phyloP scores from a whole-genome alignment of 2,113 vertebrate genomes.

The Ciconia boyciana region DNA sequence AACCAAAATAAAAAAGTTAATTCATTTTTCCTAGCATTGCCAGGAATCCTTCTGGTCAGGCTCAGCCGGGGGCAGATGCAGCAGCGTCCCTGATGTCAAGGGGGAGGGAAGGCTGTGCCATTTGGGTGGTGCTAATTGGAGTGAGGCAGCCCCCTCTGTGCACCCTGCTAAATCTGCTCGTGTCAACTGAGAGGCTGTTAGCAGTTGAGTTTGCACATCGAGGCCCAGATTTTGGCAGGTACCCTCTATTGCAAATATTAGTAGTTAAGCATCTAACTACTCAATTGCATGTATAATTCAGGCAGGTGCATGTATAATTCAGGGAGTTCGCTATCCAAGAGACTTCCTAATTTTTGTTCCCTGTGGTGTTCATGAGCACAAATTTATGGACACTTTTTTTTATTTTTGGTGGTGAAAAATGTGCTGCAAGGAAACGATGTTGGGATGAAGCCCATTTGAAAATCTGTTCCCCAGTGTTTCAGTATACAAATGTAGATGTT shows the following conservation, averaged over 20 bases:
- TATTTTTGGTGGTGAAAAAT: slow-evolving; percentile 1
- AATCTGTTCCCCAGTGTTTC: not conserved
- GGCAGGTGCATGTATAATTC: slow-evolving; percentile 50
- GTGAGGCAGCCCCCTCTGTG: not conserved
- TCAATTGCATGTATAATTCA: slow-evolving; percentile 59
- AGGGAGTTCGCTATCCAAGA: not conserved
- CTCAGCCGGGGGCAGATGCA: not conserved
- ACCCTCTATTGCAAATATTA: slow-evolving; percentile 6
- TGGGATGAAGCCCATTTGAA: slow-evolving; percentile 21
- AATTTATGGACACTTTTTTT: not conserved
- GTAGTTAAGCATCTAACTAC: slow-evolving; percentile 39
- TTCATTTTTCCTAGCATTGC: slow-evolving; percentile 24
- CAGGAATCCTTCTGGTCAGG: slow-evolving; percentile 28
- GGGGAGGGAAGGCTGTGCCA: not conserved
- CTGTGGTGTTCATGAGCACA: not conserved
- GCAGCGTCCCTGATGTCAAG: not conserved
- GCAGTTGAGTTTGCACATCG: not conserved
- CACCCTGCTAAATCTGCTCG: not conserved
- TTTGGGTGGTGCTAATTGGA: slow-evolving; percentile 26
- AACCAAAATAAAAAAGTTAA: slow-evolving; percentile 25
- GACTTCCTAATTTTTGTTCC: slow-evolving; percentile 42
- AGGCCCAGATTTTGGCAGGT: slow-evolving; percentile 20
- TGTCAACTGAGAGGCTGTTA: not conserved
- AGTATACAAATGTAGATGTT: slow-evolving; percentile 40
- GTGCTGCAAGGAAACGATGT: not conserved